Percentiles rank a stretch among this genome's conserved stretches.
These are phyloP conservation scores for Acipenser oxyrinchus DNA, from an alignment of 2,797 vertebrate species.

Conservation along the genomic window DNA sequence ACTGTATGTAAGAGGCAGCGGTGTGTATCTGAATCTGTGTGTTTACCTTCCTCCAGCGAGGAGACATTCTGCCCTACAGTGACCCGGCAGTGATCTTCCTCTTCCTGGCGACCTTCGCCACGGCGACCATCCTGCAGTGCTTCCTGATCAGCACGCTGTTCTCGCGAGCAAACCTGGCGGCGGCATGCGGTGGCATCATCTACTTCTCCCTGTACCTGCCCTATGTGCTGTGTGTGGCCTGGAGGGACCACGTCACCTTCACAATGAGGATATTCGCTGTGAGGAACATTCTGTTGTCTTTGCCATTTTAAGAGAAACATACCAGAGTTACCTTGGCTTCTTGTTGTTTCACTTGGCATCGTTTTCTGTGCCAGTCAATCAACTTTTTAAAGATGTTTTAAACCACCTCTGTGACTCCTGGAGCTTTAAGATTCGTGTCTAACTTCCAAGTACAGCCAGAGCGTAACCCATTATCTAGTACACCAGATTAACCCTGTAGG, in stretches of 20 bases:
- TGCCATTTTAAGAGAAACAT: too few relatives aligned
- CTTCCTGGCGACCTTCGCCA: conserved; percentile 73
- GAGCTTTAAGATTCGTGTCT: too few relatives aligned
- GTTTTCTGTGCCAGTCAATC: too few relatives aligned
- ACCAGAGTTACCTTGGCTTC: too few relatives aligned
- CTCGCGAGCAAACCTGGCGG: conserved; percentile 76
- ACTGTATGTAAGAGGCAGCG: not conserved
- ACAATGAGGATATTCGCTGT: conserved; percentile 57
- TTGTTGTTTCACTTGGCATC: too few relatives aligned
- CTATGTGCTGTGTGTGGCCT: conserved; percentile 77
- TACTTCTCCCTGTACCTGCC: conserved; percentile 82
- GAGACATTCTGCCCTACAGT: conserved; percentile 82
- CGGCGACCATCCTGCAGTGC: conserved; percentile 82
- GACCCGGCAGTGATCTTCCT: conserved; percentile 69
- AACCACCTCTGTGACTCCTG: too few relatives aligned
- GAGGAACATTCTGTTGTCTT: conserved; percentile 34
- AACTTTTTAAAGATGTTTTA: too few relatives aligned
- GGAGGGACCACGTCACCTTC: conserved; percentile 68
- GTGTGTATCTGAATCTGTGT: conserved; percentile 12
- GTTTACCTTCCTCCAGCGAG: conserved; percentile 45
- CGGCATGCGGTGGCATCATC: conserved; percentile 75
- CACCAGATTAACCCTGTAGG: too few relatives aligned
- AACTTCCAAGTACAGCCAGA: too few relatives aligned
- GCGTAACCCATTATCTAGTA: too few relatives aligned
- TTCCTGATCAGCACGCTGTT: conserved; percentile 86